Evolutionary conservation across 2,888 invertebrate genomes (phyloP).

Genomic region (Papilio protenor): DNA sequence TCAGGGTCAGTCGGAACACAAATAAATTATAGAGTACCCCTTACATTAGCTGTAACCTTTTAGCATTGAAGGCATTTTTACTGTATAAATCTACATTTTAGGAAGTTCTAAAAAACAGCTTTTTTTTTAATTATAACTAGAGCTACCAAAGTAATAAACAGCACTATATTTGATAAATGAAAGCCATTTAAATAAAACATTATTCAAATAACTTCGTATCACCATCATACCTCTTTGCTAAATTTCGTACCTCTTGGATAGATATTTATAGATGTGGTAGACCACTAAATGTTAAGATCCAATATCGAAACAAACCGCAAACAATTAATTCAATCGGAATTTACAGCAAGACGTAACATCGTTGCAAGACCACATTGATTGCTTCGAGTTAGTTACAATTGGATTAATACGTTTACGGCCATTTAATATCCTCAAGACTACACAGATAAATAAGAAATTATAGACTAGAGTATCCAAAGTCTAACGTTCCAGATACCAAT

Average conservation of each 20-base stretch:
- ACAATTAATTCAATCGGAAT: constrained; percentile 12
- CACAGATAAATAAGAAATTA: not conserved
- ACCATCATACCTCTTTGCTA: not conserved
- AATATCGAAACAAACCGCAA: constrained; percentile 11
- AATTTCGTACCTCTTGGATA: not conserved
- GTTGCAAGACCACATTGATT: not conserved
- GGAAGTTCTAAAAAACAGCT: too few species aligned
- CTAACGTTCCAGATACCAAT: too few species aligned
- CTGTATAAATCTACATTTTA: not conserved
- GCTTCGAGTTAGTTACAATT: not conserved
- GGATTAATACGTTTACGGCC: not conserved
- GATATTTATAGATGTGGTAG: not conserved
- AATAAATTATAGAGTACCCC: not conserved
- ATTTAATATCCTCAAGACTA: not conserved
- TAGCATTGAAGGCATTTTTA: not conserved
- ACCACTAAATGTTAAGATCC: constrained; percentile 6
- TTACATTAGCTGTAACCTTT: not conserved
- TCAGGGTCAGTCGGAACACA: not conserved
- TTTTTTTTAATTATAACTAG: not conserved
- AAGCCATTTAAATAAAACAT: constrained; percentile 5
- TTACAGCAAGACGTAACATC: constrained; percentile 7
- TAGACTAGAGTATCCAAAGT: not conserved
- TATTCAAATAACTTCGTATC: not conserved
- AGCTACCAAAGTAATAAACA: not conserved
- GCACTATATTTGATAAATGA: not conserved